Percentiles rank a stretch among this genome's conserved stretches.
Evolutionary conservation across 2,113 vertebrate genomes (phyloP).

Genomic region (Ctenodactylus gundi): DNA sequence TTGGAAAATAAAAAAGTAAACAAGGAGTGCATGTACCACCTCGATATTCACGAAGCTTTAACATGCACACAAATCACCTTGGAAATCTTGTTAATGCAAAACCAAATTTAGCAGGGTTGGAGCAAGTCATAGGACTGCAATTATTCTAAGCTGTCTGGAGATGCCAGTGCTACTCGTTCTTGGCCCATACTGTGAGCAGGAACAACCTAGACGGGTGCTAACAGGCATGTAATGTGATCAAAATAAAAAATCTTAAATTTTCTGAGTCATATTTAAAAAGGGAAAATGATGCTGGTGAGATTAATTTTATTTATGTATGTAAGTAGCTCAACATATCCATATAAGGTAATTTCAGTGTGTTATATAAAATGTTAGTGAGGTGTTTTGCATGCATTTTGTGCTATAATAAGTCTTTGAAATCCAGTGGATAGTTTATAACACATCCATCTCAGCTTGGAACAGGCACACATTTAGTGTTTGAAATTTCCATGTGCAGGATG

Average conservation of each 20-base stretch:
- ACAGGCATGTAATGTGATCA: neutral
- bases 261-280: neutral
- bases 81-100: neutral
- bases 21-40: neutral
- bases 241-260: neutral
- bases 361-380: neutral
- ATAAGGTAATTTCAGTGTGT: neutral
- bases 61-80: neutral
- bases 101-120: neutral
- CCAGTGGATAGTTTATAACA: neutral
- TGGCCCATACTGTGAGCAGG: neutral
- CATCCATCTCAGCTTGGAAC: neutral
- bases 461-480: slow-evolving; percentile 1
- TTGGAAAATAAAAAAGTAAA: neutral
- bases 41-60: neutral
- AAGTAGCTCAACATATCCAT: neutral
- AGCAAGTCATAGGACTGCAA: neutral
- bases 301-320: neutral
- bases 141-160: neutral
- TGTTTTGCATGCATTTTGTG: neutral
- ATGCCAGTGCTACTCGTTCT: neutral
- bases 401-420: neutral
- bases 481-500: neutral
- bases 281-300: neutral
- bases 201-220: neutral